Base-by-base conservation (phyloP, 1,140 invertebrate species). In the Bombus pyrosoma region DNA sequence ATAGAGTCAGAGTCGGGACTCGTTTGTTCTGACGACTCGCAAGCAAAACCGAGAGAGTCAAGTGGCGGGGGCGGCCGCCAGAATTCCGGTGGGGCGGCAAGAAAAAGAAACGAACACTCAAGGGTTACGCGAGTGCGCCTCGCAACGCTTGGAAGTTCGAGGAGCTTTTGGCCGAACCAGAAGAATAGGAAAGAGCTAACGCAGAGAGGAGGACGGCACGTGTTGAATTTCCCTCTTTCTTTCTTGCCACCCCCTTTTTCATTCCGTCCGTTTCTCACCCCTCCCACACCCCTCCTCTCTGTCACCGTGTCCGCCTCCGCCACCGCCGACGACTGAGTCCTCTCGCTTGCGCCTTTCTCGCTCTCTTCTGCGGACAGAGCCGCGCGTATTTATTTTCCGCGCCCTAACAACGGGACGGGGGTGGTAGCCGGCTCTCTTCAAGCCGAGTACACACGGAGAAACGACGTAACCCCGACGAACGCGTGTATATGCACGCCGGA, bases 321-420 rank as follows among this genome's bases (percentile, higher is more conserved):
- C 73, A 1, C 32, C 47, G 3, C 53, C 73, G 13, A 18, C 78
- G 37, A 9, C 37, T 77, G 13, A 8, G 53, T 41, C 34, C 75
- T 78, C 83, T 41, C 66, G 72, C 47, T 53, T 53, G 47, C 47
- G 47, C 72, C 72, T 59, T 39, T 59, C 74, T 59, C 34, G 74
- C 74, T 76, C 74, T 57, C 47, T 37, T 76, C 78, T 53, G 83
- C 81, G 89, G 77, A 39, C 73, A 39, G 85, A 83, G 72, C 53
- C 72, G 69, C 85, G 68, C 73, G 75, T 92, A 90, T 93, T 92
- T 93, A 91, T 92, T 92, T 91, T 89, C 83, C 83, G 77, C 83
- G 81, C 80, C 88, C 90, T 89, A 86, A 92, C 89, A 88, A 87
- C 81, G 79, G 64, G 13, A 81, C 73, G 57, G 89, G 89, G 87